These are phyloP conservation scores for Pipistrellus pipistrellus DNA, from an alignment of 2,797 vertebrate genomes.

Conservation along the genomic window DNA sequence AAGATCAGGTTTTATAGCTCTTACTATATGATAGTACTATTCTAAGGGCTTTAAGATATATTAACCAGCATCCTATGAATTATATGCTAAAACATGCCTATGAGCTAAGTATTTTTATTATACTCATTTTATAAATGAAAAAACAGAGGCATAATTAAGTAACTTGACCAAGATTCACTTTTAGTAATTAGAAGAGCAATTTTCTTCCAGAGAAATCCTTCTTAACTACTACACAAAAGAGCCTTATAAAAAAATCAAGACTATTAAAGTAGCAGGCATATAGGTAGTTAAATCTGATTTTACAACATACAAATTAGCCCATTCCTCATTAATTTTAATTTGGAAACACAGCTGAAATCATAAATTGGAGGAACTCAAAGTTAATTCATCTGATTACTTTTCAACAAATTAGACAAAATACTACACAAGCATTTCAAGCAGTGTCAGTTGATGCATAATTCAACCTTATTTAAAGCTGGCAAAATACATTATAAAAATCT, in stretches of 20 bases:
- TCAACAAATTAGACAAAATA: conserved; percentile 5
- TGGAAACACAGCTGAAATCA: conserved; percentile 35
- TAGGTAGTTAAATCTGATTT: conserved; percentile 14
- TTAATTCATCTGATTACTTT: not conserved
- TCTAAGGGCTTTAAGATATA: not conserved
- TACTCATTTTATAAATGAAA: not conserved
- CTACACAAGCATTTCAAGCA: not conserved
- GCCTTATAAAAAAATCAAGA: not conserved
- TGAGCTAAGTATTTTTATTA: not conserved
- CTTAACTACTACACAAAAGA: not conserved
- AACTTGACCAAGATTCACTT: not conserved
- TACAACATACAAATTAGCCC: not conserved
- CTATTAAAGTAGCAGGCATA: not conserved
- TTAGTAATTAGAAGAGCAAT: not conserved
- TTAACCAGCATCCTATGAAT: not conserved
- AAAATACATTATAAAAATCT: not conserved
- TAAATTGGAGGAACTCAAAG: not conserved
- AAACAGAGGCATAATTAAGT: not conserved
- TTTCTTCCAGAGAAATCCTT: not conserved
- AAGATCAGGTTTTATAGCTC: not conserved
- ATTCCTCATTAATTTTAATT: conserved; percentile 62
- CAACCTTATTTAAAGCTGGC: not conserved
- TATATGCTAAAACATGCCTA: not conserved
- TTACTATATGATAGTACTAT: not conserved
- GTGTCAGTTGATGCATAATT: not conserved